Evolutionary conservation across 2,888 invertebrate genomes (phyloP).

Genomic region (Emmelina monodactyla): DNA sequence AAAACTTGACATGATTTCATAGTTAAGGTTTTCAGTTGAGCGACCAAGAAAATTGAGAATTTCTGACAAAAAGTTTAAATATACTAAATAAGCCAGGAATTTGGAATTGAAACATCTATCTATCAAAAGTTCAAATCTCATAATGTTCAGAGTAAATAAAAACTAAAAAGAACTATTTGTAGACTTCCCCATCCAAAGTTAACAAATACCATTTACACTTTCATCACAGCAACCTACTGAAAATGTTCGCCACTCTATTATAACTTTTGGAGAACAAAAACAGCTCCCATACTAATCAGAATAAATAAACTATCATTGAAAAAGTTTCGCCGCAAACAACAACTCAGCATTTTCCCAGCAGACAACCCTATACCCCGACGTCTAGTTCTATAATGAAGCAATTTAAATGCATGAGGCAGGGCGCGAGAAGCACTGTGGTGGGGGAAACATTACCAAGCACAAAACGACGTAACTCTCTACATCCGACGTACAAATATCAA

Average conservation of each 20-base stretch:
- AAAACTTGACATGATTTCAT: no score
- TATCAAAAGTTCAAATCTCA: no score
- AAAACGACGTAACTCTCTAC: constrained; percentile 24
- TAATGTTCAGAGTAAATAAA: no score
- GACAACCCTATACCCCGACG: constrained; percentile 55
- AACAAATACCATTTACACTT: no score
- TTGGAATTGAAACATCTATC: no score
- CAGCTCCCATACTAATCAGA: constrained; percentile 1
- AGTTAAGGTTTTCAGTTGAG: no score
- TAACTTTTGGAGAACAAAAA: constrained; percentile 2
- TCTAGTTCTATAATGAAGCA: constrained; percentile 67
- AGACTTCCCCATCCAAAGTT: no score
- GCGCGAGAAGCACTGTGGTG: constrained; percentile 56
- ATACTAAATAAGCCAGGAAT: no score
- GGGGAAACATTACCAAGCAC: constrained; percentile 32
- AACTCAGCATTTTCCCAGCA: constrained; percentile 28
- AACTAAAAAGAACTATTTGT: no score
- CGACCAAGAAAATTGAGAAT: no score
- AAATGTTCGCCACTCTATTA: neutral
- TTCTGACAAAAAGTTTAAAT: no score
- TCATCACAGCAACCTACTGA: no score
- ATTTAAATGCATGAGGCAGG: constrained; percentile 69
- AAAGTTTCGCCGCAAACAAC: constrained; percentile 19
- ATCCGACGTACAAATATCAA: constrained; percentile 16
- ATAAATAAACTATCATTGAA: constrained; percentile 16